Conservation (phyloP, 1,140 invertebrate species). For the Ceratoteleas bidentatus region DNA sequence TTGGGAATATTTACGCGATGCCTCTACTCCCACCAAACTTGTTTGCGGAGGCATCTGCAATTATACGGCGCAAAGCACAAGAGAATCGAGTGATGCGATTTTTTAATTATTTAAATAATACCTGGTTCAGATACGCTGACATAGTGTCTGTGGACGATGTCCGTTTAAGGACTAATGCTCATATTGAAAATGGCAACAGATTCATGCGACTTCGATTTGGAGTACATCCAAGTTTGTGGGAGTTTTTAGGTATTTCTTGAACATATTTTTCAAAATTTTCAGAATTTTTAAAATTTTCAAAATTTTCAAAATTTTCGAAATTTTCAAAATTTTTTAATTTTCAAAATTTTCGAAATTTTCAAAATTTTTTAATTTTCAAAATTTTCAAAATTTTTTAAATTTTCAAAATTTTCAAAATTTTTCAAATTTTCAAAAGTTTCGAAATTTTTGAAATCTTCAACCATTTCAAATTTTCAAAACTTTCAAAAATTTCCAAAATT, state of each 20-base stretch:
- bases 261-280: background rate
- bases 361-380: too few relatives aligned
- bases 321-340: too few relatives aligned
- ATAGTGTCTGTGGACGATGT: conserved; percentile 4
- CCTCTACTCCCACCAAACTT: background rate
- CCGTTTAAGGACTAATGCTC: conserved; percentile 1
- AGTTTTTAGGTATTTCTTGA: conserved; percentile 6
- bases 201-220: conserved; percentile 7
- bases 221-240: conserved; percentile 8
- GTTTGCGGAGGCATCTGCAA: background rate
- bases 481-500: too few relatives aligned
- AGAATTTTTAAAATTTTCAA: too few relatives aligned
- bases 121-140: background rate
- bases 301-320: too few relatives aligned
- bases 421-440: too few relatives aligned
- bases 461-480: too few relatives aligned
- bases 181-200: conserved; percentile 10
- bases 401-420: too few relatives aligned
- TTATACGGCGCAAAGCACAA: background rate
- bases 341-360: too few relatives aligned
- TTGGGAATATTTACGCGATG: background rate
- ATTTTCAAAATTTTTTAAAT: too few relatives aligned
- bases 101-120: conserved; percentile 1
- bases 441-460: too few relatives aligned
- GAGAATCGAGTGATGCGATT: background rate